A percentile compares a stretch with the other conserved stretches of the same genome.
These are phyloP conservation scores for Ruditapes philippinarum DNA, from an alignment of 1,140 invertebrate species.

Conservation along the genomic window DNA sequence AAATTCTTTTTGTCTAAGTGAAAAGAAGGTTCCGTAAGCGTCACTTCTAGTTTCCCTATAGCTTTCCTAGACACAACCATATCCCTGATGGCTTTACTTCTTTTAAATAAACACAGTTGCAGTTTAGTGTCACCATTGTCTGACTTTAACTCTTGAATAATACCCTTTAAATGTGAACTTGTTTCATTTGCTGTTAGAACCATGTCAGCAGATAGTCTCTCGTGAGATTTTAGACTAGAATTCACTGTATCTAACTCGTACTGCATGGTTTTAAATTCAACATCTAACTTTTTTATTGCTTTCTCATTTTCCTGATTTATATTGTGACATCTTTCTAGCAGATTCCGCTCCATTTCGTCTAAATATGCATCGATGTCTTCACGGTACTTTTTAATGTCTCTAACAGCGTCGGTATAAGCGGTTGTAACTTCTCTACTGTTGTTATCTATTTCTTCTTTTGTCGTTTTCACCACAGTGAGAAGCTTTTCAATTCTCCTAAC, in stretches of 20 bases:
- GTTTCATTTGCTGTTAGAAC: not conserved
- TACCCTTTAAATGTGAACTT: not conserved
- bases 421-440: not conserved
- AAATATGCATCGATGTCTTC: conserved; percentile 24
- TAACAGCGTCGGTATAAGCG: not conserved
- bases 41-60: not conserved
- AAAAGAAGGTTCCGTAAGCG: not conserved
- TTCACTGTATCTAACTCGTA: not conserved
- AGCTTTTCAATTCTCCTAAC: not conserved
- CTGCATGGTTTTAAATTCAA: not conserved
- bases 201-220: not conserved
- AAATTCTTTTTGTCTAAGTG: not conserved
- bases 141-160: not conserved
- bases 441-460: conserved; percentile 8
- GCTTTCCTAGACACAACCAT: not conserved
- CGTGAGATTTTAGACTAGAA: not conserved
- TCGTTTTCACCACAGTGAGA: not conserved
- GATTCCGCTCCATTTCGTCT: not conserved
- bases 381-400: not conserved
- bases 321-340: not conserved
- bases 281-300: not conserved
- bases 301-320: not conserved
- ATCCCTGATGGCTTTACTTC: not conserved
- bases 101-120: not conserved
- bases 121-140: not conserved